A percentile compares a stretch with the other conserved stretches of the same genome.
These are phyloP conservation scores for Atta colombica DNA, from an alignment of 1,140 invertebrate species.

Conservation along the genomic window DNA sequence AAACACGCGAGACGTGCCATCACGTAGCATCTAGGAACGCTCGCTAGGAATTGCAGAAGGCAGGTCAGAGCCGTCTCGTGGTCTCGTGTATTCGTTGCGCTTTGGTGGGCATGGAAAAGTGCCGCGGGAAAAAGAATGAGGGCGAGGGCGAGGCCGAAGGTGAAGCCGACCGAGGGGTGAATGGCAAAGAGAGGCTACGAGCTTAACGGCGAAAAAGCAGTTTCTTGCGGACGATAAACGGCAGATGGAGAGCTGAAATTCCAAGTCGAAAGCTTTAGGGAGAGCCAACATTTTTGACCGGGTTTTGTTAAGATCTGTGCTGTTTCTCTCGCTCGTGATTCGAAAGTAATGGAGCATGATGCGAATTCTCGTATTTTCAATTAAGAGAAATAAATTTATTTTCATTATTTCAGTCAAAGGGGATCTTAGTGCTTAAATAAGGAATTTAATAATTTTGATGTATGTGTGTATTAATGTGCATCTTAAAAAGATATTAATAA, in stretches of 20 bases:
- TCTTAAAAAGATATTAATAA: too few species aligned
- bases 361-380: slow-evolving; percentile 27
- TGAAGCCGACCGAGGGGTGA: slow-evolving; percentile 36
- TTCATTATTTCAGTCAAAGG: too few species aligned
- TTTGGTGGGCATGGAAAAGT: slow-evolving; percentile 42
- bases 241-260: slow-evolving; percentile 36
- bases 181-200: slow-evolving; percentile 36
- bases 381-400: too few species aligned
- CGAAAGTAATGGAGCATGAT: slow-evolving; percentile 41
- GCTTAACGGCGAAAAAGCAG: slow-evolving; percentile 59
- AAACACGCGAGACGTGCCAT: slow-evolving; percentile 77
- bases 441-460: too few species aligned
- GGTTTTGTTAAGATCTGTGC: slow-evolving; percentile 28
- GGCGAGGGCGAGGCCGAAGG: slow-evolving; percentile 21
- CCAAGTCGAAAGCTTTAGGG: slow-evolving; percentile 35
- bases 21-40: slow-evolving; percentile 66
- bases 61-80: not conserved
- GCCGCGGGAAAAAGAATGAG: slow-evolving; percentile 39
- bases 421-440: too few species aligned
- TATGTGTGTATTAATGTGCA: too few species aligned
- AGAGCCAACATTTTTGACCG: slow-evolving; percentile 50
- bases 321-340: slow-evolving; percentile 37
- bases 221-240: slow-evolving; percentile 63
- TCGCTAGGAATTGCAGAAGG: slow-evolving; percentile 60
- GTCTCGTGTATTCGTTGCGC: slow-evolving; percentile 55